Conservation (phyloP, 2,113 vertebrate species). For the Chionis minor region DNA sequence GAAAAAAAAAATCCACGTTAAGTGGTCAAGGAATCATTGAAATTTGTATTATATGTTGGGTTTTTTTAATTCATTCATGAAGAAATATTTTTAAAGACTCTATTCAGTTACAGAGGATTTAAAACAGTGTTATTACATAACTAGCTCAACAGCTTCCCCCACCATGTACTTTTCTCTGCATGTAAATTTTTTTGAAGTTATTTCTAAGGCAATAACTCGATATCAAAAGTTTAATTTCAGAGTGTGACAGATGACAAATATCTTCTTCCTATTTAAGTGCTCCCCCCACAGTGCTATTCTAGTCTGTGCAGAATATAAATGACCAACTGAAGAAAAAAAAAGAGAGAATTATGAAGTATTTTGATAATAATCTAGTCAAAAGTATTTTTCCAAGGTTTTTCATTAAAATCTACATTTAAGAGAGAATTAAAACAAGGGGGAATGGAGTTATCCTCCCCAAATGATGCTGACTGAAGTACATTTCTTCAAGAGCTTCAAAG, state of each 20-base stretch:
- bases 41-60: not conserved
- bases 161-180: constrained; percentile 14
- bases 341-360: not conserved
- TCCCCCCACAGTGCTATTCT: constrained; percentile 56
- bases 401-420: not conserved
- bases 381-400: constrained; percentile 31
- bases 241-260: constrained; percentile 59
- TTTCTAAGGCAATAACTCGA: constrained; percentile 44
- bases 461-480: not conserved
- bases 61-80: not conserved
- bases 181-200: constrained; percentile 44
- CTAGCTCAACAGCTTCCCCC: constrained; percentile 46
- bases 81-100: constrained; percentile 26
- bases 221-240: constrained; percentile 60
- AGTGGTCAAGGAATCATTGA: not conserved
- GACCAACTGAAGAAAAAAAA: not conserved
- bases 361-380: not conserved
- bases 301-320: constrained; percentile 39
- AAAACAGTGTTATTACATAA: constrained; percentile 25
- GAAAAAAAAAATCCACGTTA: not conserved
- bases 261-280: constrained; percentile 52
- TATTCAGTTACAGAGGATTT: not conserved
- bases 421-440: not conserved
- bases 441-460: not conserved
- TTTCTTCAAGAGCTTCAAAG: not conserved